phyloP scores from a whole-genome alignment of 2,888 invertebrate genomes.

The Coleophora flavipennella region DNA sequence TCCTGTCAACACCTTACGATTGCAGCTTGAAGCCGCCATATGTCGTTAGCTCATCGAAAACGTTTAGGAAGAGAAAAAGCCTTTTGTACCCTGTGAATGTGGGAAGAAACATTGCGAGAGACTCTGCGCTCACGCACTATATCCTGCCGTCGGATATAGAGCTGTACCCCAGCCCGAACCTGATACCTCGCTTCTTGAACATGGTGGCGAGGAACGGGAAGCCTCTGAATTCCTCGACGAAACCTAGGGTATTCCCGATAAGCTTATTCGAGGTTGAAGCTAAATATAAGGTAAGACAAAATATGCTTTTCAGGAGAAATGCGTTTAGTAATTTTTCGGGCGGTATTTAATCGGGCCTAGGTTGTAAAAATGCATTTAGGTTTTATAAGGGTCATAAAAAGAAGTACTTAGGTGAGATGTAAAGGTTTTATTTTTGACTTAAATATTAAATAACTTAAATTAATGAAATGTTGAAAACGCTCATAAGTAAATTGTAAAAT shows the following conservation, averaged over 20 bases:
- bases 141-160: conserved; percentile 92
- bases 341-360: too few relatives aligned
- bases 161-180: conserved; percentile 88
- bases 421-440: too few relatives aligned
- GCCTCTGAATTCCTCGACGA: conserved; percentile 71
- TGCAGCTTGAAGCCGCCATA: conserved; percentile 82
- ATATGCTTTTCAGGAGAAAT: too few relatives aligned
- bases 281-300: conserved; percentile 51
- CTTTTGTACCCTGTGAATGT: conserved; percentile 92
- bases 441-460: too few relatives aligned
- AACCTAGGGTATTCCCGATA: conserved; percentile 85
- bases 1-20: conserved; percentile 77
- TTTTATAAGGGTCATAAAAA: too few relatives aligned
- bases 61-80: conserved; percentile 86
- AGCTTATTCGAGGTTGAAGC: conserved; percentile 90
- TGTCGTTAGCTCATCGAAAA: conserved; percentile 73
- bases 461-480: too few relatives aligned
- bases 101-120: conserved; percentile 90
- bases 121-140: conserved; percentile 85
- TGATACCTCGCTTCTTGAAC: conserved; percentile 85
- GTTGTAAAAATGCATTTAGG: too few relatives aligned
- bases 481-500: too few relatives aligned
- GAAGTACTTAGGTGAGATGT: too few relatives aligned
- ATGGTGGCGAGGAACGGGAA: conserved; percentile 84
- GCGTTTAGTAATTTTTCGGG: too few relatives aligned